Evolutionary conservation across 2,797 vertebrate genomes (phyloP).

Genomic region (Melanotaenia trifasciata): DNA sequence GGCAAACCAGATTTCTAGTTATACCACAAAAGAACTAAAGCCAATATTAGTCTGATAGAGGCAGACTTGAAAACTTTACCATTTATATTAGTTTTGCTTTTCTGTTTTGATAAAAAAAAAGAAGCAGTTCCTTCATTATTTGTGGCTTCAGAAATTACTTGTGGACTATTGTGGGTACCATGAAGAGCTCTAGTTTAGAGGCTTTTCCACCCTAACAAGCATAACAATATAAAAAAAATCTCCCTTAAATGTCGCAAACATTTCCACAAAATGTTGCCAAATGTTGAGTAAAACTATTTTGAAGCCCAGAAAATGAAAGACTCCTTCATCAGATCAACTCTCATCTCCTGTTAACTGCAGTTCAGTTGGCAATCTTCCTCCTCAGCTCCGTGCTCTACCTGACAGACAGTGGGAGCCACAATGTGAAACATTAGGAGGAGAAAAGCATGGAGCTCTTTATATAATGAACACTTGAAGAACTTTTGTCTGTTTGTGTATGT

Average conservation of each 20-base stretch:
- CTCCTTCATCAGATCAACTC: neutral
- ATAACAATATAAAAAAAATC: constrained; percentile 1
- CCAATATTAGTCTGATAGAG: neutral
- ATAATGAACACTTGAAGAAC: too few species aligned
- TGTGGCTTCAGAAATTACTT: too few species aligned
- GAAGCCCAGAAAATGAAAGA: neutral
- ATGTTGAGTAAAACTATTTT: neutral
- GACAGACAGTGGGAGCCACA: neutral
- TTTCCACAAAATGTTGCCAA: neutral
- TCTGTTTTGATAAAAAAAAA: too few species aligned
- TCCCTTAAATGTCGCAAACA: neutral
- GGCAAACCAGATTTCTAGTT: too few species aligned
- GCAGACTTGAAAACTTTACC: too few species aligned
- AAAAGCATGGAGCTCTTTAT: neutral
- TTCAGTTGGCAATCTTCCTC: neutral
- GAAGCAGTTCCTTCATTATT: neutral
- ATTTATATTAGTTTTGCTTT: too few species aligned
- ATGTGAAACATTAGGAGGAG: neutral
- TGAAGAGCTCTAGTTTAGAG: neutral
- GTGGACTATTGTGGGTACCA: too few species aligned
- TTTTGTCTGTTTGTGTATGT: neutral
- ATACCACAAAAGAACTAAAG: too few species aligned
- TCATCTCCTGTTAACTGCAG: neutral
- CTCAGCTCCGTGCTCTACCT: neutral
- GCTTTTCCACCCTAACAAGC: constrained; percentile 2